These are phyloP conservation scores for Ethmia dodecea DNA, from an alignment of 2,888 invertebrate genomes.

Conservation along the genomic window DNA sequence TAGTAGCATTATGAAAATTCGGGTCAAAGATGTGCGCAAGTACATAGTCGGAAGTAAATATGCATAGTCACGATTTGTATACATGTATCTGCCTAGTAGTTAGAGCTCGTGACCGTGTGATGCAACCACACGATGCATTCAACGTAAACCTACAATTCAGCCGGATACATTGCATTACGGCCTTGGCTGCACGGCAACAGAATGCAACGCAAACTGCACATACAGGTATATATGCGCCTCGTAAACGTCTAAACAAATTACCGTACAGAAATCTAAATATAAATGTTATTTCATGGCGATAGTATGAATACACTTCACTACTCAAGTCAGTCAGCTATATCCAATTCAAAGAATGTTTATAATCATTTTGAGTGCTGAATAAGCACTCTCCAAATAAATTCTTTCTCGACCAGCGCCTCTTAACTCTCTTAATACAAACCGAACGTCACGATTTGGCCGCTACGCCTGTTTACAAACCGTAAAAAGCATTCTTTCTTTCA, in stretches of 20 bases:
- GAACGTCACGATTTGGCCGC: slow-evolving; percentile 7
- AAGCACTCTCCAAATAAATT: too few relatives aligned
- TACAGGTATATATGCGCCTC: slow-evolving; percentile 42
- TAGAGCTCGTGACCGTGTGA: slow-evolving; percentile 30
- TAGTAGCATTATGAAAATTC: too few relatives aligned
- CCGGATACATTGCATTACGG: slow-evolving; percentile 62
- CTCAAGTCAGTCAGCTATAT: too few relatives aligned
- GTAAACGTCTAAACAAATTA: slow-evolving; percentile 11
- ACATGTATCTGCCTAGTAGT: background rate
- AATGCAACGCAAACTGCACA: slow-evolving; percentile 55
- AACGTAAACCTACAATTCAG: slow-evolving; percentile 47
- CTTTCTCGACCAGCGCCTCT: too few relatives aligned
- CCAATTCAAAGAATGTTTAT: too few relatives aligned
- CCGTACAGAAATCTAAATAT: slow-evolving; percentile 13
- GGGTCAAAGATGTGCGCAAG: slow-evolving; percentile 32
- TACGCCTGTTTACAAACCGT: slow-evolving; percentile 4
- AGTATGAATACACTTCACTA: too few relatives aligned
- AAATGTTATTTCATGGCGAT: slow-evolving; percentile 5
- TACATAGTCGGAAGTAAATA: background rate
- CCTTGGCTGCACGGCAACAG: slow-evolving; percentile 64
- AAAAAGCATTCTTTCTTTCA: slow-evolving; percentile 3
- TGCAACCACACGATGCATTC: slow-evolving; percentile 54
- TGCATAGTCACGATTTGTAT: background rate
- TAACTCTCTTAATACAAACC: background rate
- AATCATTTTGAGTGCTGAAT: too few relatives aligned